These are phyloP conservation scores for Ditula angustiorana DNA, from an alignment of 2,888 invertebrate species.

Conservation along the genomic window DNA sequence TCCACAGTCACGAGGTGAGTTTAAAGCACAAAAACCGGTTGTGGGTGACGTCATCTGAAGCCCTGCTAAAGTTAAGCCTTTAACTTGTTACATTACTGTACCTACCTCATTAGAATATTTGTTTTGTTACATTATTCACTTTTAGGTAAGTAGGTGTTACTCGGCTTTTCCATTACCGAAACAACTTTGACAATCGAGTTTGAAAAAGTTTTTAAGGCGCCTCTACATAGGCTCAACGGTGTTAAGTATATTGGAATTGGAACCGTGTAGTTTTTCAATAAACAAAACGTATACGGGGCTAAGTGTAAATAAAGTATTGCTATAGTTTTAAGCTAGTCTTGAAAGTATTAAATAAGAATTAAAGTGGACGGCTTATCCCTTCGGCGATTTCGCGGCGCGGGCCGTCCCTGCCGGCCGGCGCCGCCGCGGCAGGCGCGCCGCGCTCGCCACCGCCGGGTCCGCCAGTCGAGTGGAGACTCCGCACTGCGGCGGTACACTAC, in stretches of 20 bases:
- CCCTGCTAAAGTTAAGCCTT: constrained; percentile 39
- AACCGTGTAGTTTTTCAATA: too few species aligned
- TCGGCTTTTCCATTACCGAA: constrained; percentile 37
- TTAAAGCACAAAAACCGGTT: constrained; percentile 36
- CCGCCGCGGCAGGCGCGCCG: constrained; percentile 45
- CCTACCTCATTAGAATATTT: constrained; percentile 28
- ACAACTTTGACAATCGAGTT: not conserved
- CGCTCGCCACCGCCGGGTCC: constrained; percentile 47
- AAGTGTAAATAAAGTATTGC: constrained; percentile 12
- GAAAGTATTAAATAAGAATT: constrained; percentile 49
- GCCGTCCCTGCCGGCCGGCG: constrained; percentile 39
- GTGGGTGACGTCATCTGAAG: constrained; percentile 32
- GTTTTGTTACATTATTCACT: constrained; percentile 19
- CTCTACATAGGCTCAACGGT: too few species aligned
- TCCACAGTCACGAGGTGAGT: constrained; percentile 47
- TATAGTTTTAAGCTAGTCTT: constrained; percentile 11
- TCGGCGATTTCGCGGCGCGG: constrained; percentile 49
- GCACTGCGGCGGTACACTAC: constrained; percentile 75
- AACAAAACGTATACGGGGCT: too few species aligned
- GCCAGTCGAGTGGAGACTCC: constrained; percentile 73
- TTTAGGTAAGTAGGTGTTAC: not conserved
- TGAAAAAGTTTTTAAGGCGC: not conserved
- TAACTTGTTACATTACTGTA: constrained; percentile 29
- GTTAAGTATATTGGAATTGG: too few species aligned
- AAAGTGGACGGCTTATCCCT: constrained; percentile 49